These are phyloP conservation scores for Amphiprion percula DNA, from an alignment of 2,113 vertebrate genomes.

Conservation along the genomic window DNA sequence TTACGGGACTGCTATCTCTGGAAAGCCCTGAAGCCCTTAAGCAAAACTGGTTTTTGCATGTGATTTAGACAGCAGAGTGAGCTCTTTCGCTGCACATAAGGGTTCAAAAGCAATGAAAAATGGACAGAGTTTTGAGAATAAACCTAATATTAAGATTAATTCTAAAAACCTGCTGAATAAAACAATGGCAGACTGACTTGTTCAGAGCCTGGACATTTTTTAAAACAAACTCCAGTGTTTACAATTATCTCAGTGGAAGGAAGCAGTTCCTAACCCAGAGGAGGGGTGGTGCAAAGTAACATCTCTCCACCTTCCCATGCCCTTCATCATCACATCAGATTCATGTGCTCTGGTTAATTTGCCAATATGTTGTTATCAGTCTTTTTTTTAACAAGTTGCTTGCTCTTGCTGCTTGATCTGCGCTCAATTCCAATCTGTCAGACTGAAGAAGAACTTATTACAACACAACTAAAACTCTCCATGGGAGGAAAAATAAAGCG, in stretches of 20 bases:
- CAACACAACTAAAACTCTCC: constrained; percentile 20
- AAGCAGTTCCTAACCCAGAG: constrained; percentile 61
- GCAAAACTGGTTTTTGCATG: too few species aligned
- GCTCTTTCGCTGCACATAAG: too few species aligned
- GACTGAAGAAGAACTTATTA: constrained; percentile 16
- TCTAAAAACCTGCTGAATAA: too few species aligned
- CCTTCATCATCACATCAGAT: constrained; percentile 1
- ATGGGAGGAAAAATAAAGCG: background rate
- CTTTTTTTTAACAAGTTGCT: background rate
- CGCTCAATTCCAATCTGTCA: background rate
- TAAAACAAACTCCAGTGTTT: constrained; percentile 58
- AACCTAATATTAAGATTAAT: too few species aligned
- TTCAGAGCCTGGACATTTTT: constrained; percentile 34
- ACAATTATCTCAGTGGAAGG: constrained; percentile 59
- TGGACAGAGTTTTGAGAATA: too few species aligned
- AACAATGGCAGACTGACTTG: background rate
- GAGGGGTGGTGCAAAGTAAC: constrained; percentile 60
- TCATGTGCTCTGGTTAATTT: background rate
- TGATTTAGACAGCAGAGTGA: too few species aligned
- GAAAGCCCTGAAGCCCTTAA: too few species aligned
- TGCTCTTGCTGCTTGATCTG: background rate
- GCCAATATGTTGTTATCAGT: background rate
- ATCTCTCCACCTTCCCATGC: background rate
- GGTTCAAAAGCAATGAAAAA: too few species aligned
- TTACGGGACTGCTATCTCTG: constrained; percentile 7